These are phyloP conservation scores for Kryptopterus vitreolus DNA, from an alignment of 2,797 vertebrate genomes.

Conservation along the genomic window DNA sequence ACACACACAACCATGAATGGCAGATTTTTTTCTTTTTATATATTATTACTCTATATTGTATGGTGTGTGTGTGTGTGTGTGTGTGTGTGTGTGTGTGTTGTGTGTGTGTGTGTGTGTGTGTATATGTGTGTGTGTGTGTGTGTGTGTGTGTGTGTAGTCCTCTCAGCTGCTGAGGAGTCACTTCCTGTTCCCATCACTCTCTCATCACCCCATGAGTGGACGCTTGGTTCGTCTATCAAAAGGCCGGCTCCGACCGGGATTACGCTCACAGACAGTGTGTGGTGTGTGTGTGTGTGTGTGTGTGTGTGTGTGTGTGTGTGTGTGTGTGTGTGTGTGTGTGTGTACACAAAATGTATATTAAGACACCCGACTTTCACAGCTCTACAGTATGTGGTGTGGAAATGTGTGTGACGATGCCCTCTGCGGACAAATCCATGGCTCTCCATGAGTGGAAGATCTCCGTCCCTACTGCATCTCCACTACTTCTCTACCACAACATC, in stretches of 20 bases:
- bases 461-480: too few relatives aligned
- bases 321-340: constrained; percentile 12
- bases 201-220: constrained; percentile 39
- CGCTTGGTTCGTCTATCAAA: constrained; percentile 15
- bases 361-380: too few relatives aligned
- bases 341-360: too few relatives aligned
- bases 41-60: not conserved
- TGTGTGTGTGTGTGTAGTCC: not conserved
- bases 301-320: constrained; percentile 13
- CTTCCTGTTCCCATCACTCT: constrained; percentile 45
- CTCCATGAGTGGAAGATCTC: too few relatives aligned
- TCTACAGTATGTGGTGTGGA: constrained; percentile 9
- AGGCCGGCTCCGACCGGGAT: constrained; percentile 12
- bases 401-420: too few relatives aligned
- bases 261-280: not conserved
- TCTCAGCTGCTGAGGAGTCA: constrained; percentile 40
- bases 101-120: constrained; percentile 11
- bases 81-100: constrained; percentile 13
- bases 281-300: constrained; percentile 11
- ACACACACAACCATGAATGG: not conserved
- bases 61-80: constrained; percentile 8
- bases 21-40: not conserved
- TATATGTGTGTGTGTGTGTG: constrained; percentile 8
- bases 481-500: too few relatives aligned
- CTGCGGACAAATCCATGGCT: too few relatives aligned